Percentiles rank a stretch among this genome's conserved stretches.
These are phyloP conservation scores for Hemicentrotus pulcherrimus DNA, from an alignment of 35 echinoderm and acorn worm genomes.

Conservation along the genomic window DNA sequence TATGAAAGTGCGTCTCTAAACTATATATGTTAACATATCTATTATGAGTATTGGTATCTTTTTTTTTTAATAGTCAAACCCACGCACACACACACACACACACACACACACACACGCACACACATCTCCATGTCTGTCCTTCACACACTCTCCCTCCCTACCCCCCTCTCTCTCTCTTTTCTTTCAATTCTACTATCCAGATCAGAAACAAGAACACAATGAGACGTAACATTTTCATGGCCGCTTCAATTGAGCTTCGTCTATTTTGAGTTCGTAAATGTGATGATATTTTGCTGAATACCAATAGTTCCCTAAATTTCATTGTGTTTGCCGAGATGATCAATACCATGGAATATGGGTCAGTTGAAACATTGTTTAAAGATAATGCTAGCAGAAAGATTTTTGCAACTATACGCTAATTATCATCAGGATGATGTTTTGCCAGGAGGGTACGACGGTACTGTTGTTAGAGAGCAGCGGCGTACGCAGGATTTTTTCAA, in stretches of 20 bases:
- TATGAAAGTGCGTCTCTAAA: too few relatives aligned
- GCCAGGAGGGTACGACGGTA: not conserved
- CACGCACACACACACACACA: too few relatives aligned
- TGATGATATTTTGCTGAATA: not conserved
- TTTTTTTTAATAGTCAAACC: too few relatives aligned
- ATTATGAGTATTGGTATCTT: too few relatives aligned
- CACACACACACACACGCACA: too few relatives aligned
- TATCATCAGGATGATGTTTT: not conserved
- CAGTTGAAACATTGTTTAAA: not conserved
- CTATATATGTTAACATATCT: too few relatives aligned
- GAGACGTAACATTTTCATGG: not conserved
- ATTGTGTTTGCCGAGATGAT: not conserved
- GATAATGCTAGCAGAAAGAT: not conserved
- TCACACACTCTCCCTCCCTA: too few relatives aligned
- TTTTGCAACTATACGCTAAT: not conserved
- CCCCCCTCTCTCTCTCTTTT: not conserved
- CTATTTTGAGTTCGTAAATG: not conserved
- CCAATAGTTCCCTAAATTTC: not conserved
- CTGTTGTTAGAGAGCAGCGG: not conserved
- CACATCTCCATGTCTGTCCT: too few relatives aligned
- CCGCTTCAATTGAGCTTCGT: not conserved
- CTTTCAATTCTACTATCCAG: not conserved
- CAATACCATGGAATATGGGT: not conserved
- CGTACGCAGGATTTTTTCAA: too few relatives aligned
- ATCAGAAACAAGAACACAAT: not conserved